A percentile compares a stretch with the other conserved stretches of the same genome.
These are phyloP conservation scores for Cottoperca gobio DNA, from an alignment of 2,797 vertebrate species.

Conservation along the genomic window DNA sequence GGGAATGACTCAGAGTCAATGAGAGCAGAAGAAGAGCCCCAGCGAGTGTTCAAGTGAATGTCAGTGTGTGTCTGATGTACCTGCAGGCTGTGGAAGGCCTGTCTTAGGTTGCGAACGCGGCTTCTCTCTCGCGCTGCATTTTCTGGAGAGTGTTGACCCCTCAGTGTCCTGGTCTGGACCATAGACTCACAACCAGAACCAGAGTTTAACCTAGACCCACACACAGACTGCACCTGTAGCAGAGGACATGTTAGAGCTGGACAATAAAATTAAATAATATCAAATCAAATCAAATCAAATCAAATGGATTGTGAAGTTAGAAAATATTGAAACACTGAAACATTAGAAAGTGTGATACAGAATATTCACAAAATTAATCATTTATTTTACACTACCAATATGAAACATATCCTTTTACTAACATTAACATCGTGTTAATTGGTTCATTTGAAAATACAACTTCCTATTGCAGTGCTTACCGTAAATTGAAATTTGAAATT, in stretches of 20 bases:
- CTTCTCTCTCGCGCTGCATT: constrained; percentile 88
- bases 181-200: constrained; percentile 26
- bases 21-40: not conserved
- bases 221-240: constrained; percentile 48
- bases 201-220: constrained; percentile 38
- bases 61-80: constrained; percentile 34
- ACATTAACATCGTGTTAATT: not conserved
- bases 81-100: constrained; percentile 91
- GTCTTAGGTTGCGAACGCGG: constrained; percentile 86
- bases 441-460: not conserved
- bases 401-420: not conserved
- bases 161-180: constrained; percentile 36
- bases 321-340: not conserved
- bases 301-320: not conserved
- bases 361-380: not conserved
- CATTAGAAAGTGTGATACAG: not conserved
- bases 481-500: not conserved
- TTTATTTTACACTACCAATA: not conserved
- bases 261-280: no score
- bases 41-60: not conserved
- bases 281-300: not conserved
- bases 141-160: constrained; percentile 83
- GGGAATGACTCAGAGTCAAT: no score
- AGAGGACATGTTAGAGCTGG: constrained; percentile 1
- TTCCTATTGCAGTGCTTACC: not conserved